Evolutionary conservation across 2,888 invertebrate genomes (phyloP).

Genomic region (Ectobius pallidus): DNA sequence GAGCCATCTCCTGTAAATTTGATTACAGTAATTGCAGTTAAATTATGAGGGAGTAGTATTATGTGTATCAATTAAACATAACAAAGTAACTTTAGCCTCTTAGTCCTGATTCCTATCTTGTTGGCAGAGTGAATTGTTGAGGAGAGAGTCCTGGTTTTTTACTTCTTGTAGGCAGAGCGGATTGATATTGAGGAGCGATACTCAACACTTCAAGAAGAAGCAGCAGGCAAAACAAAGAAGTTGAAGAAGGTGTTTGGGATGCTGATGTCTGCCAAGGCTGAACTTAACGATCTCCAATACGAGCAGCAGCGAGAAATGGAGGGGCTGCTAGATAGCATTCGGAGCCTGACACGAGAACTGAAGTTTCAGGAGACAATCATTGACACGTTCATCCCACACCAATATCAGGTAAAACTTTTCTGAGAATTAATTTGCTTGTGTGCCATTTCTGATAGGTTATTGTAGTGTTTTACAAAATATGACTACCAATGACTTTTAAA

Average conservation of each 20-base stretch:
- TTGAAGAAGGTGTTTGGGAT: constrained; percentile 87
- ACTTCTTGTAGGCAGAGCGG: constrained; percentile 80
- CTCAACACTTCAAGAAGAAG: constrained; percentile 93
- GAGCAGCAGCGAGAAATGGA: constrained; percentile 98
- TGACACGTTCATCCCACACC: constrained; percentile 90
- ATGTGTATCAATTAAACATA: too few species aligned
- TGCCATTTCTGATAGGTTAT: not conserved
- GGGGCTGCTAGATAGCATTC: constrained; percentile 89
- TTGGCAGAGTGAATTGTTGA: too few species aligned
- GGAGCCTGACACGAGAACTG: constrained; percentile 88
- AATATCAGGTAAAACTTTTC: constrained; percentile 79
- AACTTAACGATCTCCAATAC: constrained; percentile 83
- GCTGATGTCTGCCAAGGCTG: constrained; percentile 84
- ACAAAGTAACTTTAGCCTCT: too few species aligned
- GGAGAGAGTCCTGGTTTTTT: too few species aligned
- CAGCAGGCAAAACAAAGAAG: constrained; percentile 89
- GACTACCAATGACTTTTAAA: too few species aligned
- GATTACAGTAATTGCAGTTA: too few species aligned
- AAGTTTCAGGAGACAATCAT: constrained; percentile 90
- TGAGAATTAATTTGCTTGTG: not conserved
- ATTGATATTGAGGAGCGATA: constrained; percentile 95
- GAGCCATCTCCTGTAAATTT: too few species aligned
- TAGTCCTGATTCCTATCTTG: too few species aligned
- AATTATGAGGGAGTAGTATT: too few species aligned
- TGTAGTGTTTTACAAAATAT: not conserved